These are phyloP conservation scores for Cyrtonyx montezumae DNA, from an alignment of 2,113 vertebrate species.

Conservation along the genomic window DNA sequence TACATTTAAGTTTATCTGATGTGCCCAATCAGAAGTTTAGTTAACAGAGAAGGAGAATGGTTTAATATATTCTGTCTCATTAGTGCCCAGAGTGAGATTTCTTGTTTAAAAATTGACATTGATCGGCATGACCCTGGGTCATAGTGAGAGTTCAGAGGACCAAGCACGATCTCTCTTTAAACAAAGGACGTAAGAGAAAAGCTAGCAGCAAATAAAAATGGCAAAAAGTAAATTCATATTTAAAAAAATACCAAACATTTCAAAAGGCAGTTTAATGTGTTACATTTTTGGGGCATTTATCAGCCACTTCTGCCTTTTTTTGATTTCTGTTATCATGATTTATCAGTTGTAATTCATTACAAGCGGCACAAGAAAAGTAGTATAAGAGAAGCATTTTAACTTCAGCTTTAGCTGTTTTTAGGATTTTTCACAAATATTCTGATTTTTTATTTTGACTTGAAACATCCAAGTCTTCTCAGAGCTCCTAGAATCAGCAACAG, in stretches of 20 bases:
- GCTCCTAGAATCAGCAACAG: neutral
- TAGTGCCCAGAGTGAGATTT: neutral
- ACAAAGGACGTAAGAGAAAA: neutral
- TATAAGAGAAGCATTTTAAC: neutral
- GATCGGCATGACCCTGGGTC: neutral
- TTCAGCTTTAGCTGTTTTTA: neutral
- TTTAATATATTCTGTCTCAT: neutral
- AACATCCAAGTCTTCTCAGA: neutral
- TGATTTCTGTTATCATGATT: neutral
- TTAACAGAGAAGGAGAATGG: neutral
- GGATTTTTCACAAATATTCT: neutral
- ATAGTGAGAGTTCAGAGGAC: neutral
- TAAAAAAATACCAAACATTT: neutral
- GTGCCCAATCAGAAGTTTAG: neutral
- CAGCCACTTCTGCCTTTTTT: neutral
- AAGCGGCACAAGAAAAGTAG: neutral
- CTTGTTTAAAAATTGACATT: neutral
- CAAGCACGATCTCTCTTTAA: neutral
- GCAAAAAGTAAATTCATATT: neutral
- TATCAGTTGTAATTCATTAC: neutral
- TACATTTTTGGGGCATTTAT: constrained; percentile 1
- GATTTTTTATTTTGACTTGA: neutral
- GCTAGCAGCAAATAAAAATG: neutral
- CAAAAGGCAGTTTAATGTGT: neutral
- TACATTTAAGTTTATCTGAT: neutral